Evolutionary conservation across 2,113 vertebrate species (phyloP).

Genomic region (Leptodactylus fuscus): DNA sequence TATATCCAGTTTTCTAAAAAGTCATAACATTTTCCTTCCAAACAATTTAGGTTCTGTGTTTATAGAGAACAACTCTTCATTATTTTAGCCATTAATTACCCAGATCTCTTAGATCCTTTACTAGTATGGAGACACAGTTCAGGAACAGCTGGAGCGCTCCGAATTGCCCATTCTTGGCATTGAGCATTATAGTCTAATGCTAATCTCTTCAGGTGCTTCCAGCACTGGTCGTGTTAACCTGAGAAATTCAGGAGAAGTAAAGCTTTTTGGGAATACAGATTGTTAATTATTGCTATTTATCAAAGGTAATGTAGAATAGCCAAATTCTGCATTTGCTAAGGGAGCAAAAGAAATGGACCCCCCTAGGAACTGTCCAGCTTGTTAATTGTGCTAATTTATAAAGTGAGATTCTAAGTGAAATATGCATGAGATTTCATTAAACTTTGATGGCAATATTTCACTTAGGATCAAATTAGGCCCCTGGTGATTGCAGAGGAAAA

Average conservation of each 20-base stretch:
- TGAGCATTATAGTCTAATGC: neutral
- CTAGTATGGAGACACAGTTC: neutral
- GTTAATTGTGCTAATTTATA: constrained; percentile 58
- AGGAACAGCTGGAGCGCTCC: neutral
- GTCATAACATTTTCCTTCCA: neutral
- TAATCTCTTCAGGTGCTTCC: constrained; percentile 5
- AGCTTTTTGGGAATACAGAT: constrained; percentile 17
- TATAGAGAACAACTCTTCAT: neutral
- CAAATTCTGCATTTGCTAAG: constrained; percentile 19
- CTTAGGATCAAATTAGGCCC: constrained; percentile 60
- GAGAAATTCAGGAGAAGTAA: neutral
- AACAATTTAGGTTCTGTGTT: neutral
- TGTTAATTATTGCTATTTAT: constrained; percentile 55
- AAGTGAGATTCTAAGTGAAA: constrained; percentile 57
- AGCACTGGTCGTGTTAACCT: constrained; percentile 13
- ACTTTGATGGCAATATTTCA: constrained; percentile 60
- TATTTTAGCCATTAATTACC: neutral
- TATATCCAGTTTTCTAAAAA: neutral
- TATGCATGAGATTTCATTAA: constrained; percentile 61
- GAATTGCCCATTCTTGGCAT: neutral
- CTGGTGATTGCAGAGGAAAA: constrained; percentile 58
- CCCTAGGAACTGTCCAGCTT: constrained; percentile 56
- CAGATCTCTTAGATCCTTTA: constrained; percentile 7
- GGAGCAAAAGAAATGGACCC: constrained; percentile 37
- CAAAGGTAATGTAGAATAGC: constrained; percentile 42